These are phyloP conservation scores for Lysandra bellargus DNA, from an alignment of 2,888 invertebrate genomes.

Conservation along the genomic window DNA sequence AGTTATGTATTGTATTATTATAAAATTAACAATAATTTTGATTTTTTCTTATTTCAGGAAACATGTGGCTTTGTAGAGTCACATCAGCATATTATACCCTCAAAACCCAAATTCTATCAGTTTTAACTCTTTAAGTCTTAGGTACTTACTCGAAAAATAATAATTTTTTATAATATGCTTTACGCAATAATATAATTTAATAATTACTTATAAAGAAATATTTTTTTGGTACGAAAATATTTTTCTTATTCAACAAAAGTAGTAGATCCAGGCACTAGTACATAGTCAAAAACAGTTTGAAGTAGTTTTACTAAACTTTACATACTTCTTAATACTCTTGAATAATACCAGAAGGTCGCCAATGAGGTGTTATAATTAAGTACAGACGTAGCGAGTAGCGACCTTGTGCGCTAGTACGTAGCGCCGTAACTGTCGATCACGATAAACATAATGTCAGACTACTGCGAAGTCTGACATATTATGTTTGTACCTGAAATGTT, in stretches of 20 bases:
- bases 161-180: too few relatives aligned
- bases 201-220: too few relatives aligned
- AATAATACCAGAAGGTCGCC: conserved; percentile 38
- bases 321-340: background rate
- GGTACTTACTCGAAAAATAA: too few relatives aligned
- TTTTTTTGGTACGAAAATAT: background rate
- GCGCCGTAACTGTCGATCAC: conserved; percentile 60
- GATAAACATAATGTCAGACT: conserved; percentile 64
- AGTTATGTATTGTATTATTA: background rate
- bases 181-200: background rate
- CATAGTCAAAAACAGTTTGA: background rate
- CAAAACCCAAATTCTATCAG: too few relatives aligned
- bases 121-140: background rate
- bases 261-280: background rate
- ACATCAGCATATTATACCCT: too few relatives aligned
- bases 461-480: conserved; percentile 47
- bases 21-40: background rate
- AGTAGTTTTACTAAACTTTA: background rate
- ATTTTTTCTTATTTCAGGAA: background rate
- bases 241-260: background rate
- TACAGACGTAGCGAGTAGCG: conserved; percentile 51
- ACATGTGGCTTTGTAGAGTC: too few relatives aligned
- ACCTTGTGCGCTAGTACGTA: conserved; percentile 55
- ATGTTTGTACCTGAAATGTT: background rate
- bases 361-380: conserved; percentile 43